Conservation (phyloP, 64 coral and sea anemone genomes). For the Porites lutea region DNA sequence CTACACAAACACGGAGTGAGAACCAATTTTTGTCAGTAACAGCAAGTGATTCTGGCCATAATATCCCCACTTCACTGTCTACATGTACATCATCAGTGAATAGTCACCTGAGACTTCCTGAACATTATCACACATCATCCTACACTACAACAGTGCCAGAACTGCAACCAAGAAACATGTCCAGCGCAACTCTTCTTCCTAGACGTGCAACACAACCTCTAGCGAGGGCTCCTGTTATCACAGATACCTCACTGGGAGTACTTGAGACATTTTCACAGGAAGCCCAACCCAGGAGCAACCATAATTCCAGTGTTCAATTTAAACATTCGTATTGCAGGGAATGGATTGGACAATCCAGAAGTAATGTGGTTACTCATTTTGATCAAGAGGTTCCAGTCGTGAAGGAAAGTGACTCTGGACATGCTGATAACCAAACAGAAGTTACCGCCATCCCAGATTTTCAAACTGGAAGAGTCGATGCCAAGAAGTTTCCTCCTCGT, state of each 20-base stretch:
- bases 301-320: background rate
- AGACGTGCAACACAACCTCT: background rate
- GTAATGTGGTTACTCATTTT: background rate
- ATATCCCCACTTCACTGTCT: too few relatives aligned
- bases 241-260: background rate
- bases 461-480: constrained; percentile 41
- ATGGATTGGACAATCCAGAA: background rate
- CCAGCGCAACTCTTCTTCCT: background rate
- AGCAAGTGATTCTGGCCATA: too few relatives aligned
- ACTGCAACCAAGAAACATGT: background rate
- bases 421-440: background rate
- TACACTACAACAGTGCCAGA: background rate
- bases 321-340: background rate
- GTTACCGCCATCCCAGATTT: background rate
- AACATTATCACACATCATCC: background rate
- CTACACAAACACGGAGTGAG: too few relatives aligned
- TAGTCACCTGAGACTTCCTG: too few relatives aligned
- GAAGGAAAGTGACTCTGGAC: background rate
- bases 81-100: too few relatives aligned
- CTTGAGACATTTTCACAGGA: background rate
- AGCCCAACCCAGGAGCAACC: background rate
- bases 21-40: too few relatives aligned
- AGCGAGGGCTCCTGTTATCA: background rate
- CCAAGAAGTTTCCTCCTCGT: constrained; percentile 40
- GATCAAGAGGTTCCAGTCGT: background rate